Conservation (phyloP, 2,113 vertebrate species). For the Silurus asotus region DNA sequence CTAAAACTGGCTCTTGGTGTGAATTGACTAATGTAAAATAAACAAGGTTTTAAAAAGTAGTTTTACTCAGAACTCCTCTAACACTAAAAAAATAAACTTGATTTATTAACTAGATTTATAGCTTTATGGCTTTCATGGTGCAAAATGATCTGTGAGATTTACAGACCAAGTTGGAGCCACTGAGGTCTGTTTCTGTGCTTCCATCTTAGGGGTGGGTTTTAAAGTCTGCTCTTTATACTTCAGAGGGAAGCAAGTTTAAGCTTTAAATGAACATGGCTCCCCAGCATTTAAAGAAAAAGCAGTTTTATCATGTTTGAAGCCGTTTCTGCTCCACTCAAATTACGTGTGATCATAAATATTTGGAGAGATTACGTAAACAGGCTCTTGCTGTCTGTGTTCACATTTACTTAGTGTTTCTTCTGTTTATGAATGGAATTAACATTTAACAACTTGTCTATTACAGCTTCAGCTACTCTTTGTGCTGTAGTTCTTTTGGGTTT, state of each 20-base stretch:
- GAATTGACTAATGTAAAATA: background rate
- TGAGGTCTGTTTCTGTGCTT: background rate
- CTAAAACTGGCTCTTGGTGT: background rate
- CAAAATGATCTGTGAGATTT: background rate
- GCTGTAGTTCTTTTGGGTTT: background rate
- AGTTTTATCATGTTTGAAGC: slow-evolving; percentile 1
- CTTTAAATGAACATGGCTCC: background rate
- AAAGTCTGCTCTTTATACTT: slow-evolving; percentile 6
- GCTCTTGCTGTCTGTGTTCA: background rate
- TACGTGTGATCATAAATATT: background rate
- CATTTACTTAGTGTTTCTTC: background rate
- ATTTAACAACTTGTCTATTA: background rate
- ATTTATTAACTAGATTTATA: background rate
- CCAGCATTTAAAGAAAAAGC: background rate
- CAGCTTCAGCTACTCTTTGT: background rate
- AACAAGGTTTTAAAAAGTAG: too few relatives aligned
- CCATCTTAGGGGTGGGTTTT: background rate
- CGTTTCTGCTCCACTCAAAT: slow-evolving; percentile 5
- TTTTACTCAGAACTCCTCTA: background rate
- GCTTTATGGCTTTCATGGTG: slow-evolving; percentile 23
- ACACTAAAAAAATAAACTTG: background rate
- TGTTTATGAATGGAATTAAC: background rate
- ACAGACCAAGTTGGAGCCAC: background rate
- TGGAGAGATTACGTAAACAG: background rate
- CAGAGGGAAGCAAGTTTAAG: background rate